Percentiles rank a stretch among this genome's conserved stretches.
Evolutionary conservation across 2,888 invertebrate genomes (phyloP).

Genomic region (Cheilosia variabilis): DNA sequence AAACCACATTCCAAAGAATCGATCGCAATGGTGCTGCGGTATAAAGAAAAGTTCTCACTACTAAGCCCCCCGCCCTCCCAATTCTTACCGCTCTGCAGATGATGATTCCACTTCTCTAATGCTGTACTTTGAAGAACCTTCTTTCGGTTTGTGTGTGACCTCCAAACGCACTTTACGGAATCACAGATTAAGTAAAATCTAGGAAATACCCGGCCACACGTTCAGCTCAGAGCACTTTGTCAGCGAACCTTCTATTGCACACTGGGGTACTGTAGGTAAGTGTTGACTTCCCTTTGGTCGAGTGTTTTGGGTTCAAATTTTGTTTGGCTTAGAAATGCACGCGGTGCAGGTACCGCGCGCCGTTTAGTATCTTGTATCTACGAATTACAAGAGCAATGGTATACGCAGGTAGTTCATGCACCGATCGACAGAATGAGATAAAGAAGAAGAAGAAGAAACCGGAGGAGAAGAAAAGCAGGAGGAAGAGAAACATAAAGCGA

Average conservation of each 20-base stretch:
- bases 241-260: background rate
- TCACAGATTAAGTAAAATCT: constrained; percentile 20
- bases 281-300: constrained; percentile 23
- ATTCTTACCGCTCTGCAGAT: background rate
- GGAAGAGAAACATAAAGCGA: background rate
- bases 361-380: constrained; percentile 17
- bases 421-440: constrained; percentile 25
- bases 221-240: constrained; percentile 23
- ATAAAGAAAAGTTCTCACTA: background rate
- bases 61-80: background rate
- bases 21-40: constrained; percentile 16
- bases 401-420: constrained; percentile 31
- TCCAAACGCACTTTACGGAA: constrained; percentile 38
- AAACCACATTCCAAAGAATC: constrained; percentile 56
- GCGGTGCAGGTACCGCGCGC: constrained; percentile 4
- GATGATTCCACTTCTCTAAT: constrained; percentile 1
- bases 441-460: background rate
- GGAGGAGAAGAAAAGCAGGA: constrained; percentile 1
- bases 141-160: constrained; percentile 17
- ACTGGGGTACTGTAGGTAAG: background rate
- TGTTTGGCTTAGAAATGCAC: constrained; percentile 12
- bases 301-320: constrained; percentile 36
- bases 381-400: constrained; percentile 20
- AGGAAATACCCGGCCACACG: constrained; percentile 21
- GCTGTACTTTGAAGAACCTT: constrained; percentile 7